Conservation (phyloP, 37 sponge, comb jelly and placozoan species). For the Aphrocallistes beatrix region DNA sequence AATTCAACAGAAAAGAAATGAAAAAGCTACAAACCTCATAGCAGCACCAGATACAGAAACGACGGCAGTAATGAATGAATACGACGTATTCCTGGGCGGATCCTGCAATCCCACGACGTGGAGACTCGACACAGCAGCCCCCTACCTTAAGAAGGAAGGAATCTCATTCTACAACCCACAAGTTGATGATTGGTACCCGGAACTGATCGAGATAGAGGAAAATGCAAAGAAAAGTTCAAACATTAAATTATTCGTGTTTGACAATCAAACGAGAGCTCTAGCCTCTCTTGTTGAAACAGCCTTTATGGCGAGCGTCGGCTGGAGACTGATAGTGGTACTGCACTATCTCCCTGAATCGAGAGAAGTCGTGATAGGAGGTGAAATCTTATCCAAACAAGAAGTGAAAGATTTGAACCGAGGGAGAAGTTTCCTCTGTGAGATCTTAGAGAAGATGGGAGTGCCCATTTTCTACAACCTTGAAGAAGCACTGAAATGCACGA, state of each 20-base stretch:
- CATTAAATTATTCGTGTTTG: slow-evolving; percentile 65
- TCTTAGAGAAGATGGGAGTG: slow-evolving; percentile 25
- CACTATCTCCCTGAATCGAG: background rate
- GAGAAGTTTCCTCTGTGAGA: slow-evolving; percentile 37
- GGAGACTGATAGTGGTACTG: background rate
- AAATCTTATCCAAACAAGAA: slow-evolving; percentile 35
- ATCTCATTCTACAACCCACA: slow-evolving; percentile 74
- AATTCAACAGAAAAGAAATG: background rate
- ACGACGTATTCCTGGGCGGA: slow-evolving; percentile 72
- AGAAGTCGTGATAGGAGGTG: slow-evolving; percentile 25
- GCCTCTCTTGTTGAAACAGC: slow-evolving; percentile 73
- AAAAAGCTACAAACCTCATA: background rate
- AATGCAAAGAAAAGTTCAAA: slow-evolving; percentile 60
- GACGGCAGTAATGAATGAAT: background rate
- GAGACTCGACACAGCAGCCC: slow-evolving; percentile 62
- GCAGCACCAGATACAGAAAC: background rate
- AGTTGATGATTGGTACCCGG: slow-evolving; percentile 83
- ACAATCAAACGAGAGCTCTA: slow-evolving; percentile 65
- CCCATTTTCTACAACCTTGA: slow-evolving; percentile 23
- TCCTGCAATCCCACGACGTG: slow-evolving; percentile 94
- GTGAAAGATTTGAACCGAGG: slow-evolving; percentile 64
- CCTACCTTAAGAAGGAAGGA: slow-evolving; percentile 35
- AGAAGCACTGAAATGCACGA: background rate
- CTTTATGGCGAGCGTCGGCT: slow-evolving; percentile 41
- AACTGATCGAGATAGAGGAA: slow-evolving; percentile 73